A percentile compares a stretch with the other conserved stretches of the same genome.
Evolutionary conservation across 2,888 invertebrate genomes (phyloP).

Genomic region (Euspilapteryx auroguttella): DNA sequence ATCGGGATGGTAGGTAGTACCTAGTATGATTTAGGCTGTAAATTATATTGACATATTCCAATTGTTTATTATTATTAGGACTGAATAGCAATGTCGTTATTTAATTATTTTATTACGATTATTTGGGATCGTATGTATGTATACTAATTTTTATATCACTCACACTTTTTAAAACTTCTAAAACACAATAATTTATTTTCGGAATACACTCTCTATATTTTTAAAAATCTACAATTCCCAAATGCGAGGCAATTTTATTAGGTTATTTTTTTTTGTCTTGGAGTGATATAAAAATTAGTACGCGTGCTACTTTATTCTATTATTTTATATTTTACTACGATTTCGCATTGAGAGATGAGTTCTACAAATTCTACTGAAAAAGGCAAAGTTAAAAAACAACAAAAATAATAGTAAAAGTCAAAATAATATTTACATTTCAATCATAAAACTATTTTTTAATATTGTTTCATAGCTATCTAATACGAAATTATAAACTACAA

Average conservation of each 20-base stretch:
- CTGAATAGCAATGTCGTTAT: no score
- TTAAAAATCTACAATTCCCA: slow-evolving; percentile 58
- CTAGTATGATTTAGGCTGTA: no score
- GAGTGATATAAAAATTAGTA: slow-evolving; percentile 31
- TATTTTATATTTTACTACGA: neutral
- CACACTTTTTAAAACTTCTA: slow-evolving; percentile 24
- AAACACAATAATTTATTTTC: slow-evolving; percentile 42
- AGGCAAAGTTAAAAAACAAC: no score
- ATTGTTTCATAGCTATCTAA: slow-evolving; percentile 51
- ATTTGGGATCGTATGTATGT: no score
- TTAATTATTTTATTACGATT: no score
- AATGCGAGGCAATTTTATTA: slow-evolving; percentile 60
- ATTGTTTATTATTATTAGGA: no score
- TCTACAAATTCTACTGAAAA: no score
- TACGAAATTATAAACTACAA: no score
- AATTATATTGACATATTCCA: no score
- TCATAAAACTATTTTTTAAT: slow-evolving; percentile 37
- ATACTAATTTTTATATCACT: slow-evolving; percentile 27
- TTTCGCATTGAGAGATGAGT: no score
- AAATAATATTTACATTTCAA: slow-evolving; percentile 56
- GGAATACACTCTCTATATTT: slow-evolving; percentile 40
- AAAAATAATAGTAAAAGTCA: no score
- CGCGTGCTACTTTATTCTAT: slow-evolving; percentile 7
- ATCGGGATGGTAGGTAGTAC: no score
- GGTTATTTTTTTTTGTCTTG: slow-evolving; percentile 28